These are phyloP conservation scores for Pseudorhiza aurosa DNA, from an alignment of 30 jellyfish, hydroid and myxozoan genomes.

Conservation along the genomic window DNA sequence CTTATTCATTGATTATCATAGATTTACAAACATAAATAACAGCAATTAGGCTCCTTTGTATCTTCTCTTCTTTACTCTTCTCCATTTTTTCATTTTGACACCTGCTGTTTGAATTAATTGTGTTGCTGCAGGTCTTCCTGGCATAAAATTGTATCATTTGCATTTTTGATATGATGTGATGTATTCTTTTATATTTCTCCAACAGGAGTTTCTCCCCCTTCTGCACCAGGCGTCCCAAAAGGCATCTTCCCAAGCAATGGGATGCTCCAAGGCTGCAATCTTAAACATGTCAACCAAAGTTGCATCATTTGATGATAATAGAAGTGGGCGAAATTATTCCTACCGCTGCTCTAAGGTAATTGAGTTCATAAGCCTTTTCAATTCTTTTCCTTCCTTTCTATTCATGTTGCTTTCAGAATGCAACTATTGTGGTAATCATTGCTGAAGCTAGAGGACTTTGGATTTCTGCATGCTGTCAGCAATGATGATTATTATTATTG, in stretches of 20 bases:
- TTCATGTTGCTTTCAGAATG: not conserved
- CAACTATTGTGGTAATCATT: not conserved
- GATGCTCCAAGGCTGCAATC: conserved; percentile 81
- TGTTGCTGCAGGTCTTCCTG: too few relatives aligned
- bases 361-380: not conserved
- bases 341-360: conserved; percentile 77
- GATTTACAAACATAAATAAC: too few relatives aligned
- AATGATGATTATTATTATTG: too few relatives aligned
- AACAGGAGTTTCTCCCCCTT: conserved; percentile 86
- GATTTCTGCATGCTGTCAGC: too few relatives aligned
- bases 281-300: conserved; percentile 74
- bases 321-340: conserved; percentile 52
- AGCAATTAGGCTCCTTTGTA: too few relatives aligned
- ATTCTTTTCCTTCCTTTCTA: not conserved
- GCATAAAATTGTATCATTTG: too few relatives aligned
- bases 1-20: too few relatives aligned
- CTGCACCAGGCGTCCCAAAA: conserved; percentile 61
- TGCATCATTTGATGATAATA: conserved; percentile 78
- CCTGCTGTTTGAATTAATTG: too few relatives aligned
- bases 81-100: too few relatives aligned
- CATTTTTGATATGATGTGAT: too few relatives aligned
- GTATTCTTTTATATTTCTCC: too few relatives aligned
- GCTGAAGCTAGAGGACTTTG: not conserved
- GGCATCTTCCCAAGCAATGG: conserved; percentile 53
- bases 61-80: too few relatives aligned